Conservation (phyloP, 2,113 vertebrate species). For the Calypte anna region DNA sequence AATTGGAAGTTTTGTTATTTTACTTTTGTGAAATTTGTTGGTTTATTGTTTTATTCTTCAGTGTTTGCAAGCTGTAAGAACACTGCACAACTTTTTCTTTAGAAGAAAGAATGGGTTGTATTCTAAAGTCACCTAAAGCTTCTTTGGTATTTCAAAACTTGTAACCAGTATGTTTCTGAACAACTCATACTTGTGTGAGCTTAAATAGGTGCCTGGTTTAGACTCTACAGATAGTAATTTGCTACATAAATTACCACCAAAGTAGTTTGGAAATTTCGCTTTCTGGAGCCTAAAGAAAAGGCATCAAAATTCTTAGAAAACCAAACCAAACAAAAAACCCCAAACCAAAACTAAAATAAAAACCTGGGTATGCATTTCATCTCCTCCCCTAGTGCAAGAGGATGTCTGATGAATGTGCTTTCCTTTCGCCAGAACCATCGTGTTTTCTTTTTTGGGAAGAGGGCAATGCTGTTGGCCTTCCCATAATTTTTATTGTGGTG, state of each 20-base stretch:
- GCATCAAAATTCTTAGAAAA: neutral
- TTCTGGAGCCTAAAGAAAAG: neutral
- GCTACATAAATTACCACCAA: neutral
- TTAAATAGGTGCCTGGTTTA: neutral
- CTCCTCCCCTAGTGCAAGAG: neutral
- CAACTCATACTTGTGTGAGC: neutral
- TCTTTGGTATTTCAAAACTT: neutral
- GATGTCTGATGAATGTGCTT: neutral
- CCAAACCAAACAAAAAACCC: neutral
- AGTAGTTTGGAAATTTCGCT: neutral
- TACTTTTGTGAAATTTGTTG: neutral
- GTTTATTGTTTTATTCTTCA: neutral
- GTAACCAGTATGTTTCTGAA: neutral
- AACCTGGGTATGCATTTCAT: neutral
- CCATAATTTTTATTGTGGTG: neutral
- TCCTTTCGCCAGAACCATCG: neutral
- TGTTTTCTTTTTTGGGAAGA: neutral
- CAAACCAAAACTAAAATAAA: neutral
- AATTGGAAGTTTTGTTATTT: neutral
- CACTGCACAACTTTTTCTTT: too few species aligned
- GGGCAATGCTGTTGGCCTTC: neutral
- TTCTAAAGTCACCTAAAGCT: neutral
- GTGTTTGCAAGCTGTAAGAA: neutral
- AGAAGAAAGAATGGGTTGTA: neutral
- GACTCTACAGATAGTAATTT: neutral